A percentile compares a stretch with the other conserved stretches of the same genome.
These are phyloP conservation scores for Limnephilus auricula DNA, from an alignment of 2,888 invertebrate genomes.

Conservation along the genomic window DNA sequence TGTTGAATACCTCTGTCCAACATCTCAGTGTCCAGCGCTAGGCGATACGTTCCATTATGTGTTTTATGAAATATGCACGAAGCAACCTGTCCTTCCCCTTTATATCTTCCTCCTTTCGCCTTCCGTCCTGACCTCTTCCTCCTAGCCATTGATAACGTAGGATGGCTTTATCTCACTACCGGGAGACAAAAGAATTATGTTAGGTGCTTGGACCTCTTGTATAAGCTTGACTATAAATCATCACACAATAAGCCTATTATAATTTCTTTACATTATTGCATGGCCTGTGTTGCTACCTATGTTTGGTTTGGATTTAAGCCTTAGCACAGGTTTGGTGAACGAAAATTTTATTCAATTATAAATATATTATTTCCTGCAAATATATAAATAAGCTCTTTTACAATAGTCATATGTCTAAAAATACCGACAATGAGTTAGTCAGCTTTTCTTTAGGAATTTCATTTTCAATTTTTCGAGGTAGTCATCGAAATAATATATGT, in stretches of 20 bases:
- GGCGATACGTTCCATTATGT: slow-evolving; percentile 2
- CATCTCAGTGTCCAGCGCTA: not conserved
- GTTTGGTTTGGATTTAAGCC: not conserved
- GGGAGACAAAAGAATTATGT: not conserved
- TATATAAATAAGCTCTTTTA: too few relatives aligned
- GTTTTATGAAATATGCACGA: not conserved
- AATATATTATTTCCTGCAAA: too few relatives aligned
- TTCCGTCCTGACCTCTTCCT: slow-evolving; percentile 12
- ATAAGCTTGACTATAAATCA: not conserved
- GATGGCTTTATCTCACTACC: slow-evolving; percentile 21
- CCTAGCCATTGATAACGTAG: not conserved
- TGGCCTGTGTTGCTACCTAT: not conserved
- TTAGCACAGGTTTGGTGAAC: not conserved
- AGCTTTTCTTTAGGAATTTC: too few relatives aligned
- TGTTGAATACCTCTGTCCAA: not conserved
- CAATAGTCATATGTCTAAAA: too few relatives aligned
- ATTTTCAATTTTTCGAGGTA: too few relatives aligned
- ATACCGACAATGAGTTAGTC: too few relatives aligned
- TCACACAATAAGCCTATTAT: not conserved
- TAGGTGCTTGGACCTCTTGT: not conserved
- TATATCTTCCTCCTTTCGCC: not conserved
- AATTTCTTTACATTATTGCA: too few relatives aligned
- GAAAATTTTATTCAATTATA: too few relatives aligned
- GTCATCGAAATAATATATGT: too few relatives aligned
- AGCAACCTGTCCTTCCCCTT: slow-evolving; percentile 16